Percentiles rank a stretch among this genome's conserved stretches.
Conservation (phyloP, 23 tunicate species). For the Styela plicata region DNA sequence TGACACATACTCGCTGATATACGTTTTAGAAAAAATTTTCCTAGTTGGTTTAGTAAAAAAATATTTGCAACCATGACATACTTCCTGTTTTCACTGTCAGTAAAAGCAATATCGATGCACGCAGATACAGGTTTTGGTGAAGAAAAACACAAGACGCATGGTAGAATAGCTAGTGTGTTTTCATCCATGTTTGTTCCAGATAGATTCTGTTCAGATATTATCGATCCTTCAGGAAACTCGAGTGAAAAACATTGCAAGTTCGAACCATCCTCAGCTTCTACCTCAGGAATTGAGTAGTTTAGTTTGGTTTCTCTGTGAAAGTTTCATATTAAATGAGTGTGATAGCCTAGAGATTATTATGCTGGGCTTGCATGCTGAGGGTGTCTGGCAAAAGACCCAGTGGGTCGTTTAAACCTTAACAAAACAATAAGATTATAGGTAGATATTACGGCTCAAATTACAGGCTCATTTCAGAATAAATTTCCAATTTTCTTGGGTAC, state of each 20-base stretch:
- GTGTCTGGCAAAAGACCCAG: too few species aligned
- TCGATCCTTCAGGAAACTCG: slow-evolving; percentile 79
- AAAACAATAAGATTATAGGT: too few species aligned
- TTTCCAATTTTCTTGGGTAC: too few species aligned
- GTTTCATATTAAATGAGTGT: too few species aligned
- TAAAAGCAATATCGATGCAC: slow-evolving; percentile 52
- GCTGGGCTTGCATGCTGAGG: too few species aligned
- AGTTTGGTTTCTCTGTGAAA: slow-evolving; percentile 43
- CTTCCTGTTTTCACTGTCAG: slow-evolving; percentile 63
- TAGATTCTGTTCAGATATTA: slow-evolving; percentile 18
- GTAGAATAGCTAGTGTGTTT: slow-evolving; percentile 30
- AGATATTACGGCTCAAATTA: too few species aligned
- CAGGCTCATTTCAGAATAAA: too few species aligned
- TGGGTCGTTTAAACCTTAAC: neutral
- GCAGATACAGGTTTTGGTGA: slow-evolving; percentile 67
- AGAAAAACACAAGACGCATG: slow-evolving; percentile 66
- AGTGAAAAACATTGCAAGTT: slow-evolving; percentile 57
- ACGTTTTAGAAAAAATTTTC: too few species aligned
- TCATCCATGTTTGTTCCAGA: slow-evolving; percentile 20
- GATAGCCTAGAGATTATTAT: neutral
- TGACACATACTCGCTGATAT: too few species aligned
- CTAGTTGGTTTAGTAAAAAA: too few species aligned
- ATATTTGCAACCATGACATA: too few species aligned
- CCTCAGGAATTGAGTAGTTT: slow-evolving; percentile 52
- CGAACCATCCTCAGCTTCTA: slow-evolving; percentile 79